These are phyloP conservation scores for Luehdorfia chinensis DNA, from an alignment of 1,140 invertebrate genomes.

Conservation along the genomic window DNA sequence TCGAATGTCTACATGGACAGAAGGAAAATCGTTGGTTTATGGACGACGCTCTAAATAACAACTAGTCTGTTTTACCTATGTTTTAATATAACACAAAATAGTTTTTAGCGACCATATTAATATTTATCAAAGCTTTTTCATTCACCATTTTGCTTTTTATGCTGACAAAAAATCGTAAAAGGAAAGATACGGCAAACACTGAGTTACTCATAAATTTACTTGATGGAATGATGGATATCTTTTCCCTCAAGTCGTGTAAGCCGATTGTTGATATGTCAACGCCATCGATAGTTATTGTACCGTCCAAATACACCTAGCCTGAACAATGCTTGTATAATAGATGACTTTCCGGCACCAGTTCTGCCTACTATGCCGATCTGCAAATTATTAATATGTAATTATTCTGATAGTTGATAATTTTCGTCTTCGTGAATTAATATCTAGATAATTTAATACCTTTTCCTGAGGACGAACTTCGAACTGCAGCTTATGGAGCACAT, in stretches of 20 bases:
- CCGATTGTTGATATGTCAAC: conserved; percentile 78
- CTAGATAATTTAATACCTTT: conserved; percentile 77
- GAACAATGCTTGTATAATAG: conserved; percentile 90
- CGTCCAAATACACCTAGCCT: conserved; percentile 83
- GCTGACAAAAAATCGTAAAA: too few relatives aligned
- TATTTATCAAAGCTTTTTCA: too few relatives aligned
- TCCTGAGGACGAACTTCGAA: conserved; percentile 83
- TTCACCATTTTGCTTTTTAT: too few relatives aligned
- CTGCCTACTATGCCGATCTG: conserved; percentile 87
- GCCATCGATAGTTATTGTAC: conserved; percentile 79
- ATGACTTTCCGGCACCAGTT: conserved; percentile 95
- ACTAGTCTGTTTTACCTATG: too few relatives aligned
- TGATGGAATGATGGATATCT: conserved; percentile 91
- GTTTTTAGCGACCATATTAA: too few relatives aligned
- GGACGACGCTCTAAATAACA: too few relatives aligned
- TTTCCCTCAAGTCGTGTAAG: conserved; percentile 80
- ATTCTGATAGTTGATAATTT: not conserved
- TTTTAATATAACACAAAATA: too few relatives aligned
- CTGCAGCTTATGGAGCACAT: conserved; percentile 81
- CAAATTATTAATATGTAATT: not conserved
- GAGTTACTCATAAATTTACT: conserved; percentile 70
- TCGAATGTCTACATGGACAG: too few relatives aligned
- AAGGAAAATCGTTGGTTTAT: too few relatives aligned
- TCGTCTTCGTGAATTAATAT: not conserved
- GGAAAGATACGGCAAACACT: too few relatives aligned